phyloP scores from a whole-genome alignment of 2,113 vertebrate genomes.

The Pseudorhombus dupliciocellatus region DNA sequence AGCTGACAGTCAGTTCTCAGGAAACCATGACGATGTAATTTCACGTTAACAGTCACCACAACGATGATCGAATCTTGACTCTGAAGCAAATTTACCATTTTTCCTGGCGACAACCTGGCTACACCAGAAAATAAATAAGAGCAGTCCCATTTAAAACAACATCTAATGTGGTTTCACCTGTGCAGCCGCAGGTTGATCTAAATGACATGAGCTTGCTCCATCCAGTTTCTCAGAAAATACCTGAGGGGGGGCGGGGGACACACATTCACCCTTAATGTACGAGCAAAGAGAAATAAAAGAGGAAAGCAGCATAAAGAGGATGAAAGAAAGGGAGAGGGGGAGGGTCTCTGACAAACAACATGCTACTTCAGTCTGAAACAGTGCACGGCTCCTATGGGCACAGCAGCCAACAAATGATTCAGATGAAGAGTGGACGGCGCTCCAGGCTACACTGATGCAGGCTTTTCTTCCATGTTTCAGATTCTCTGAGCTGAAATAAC shows the following conservation, averaged over 20 bases:
- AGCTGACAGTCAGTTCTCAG: neutral
- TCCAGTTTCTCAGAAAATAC: conserved; percentile 26
- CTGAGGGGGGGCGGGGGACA: conserved; percentile 30
- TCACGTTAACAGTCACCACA: neutral
- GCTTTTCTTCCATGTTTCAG: conserved; percentile 37
- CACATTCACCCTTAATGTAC: conserved; percentile 24
- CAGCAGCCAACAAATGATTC: conserved; percentile 34
- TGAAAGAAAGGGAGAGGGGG: conserved; percentile 21
- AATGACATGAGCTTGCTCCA: conserved; percentile 29
- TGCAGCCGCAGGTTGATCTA: neutral
- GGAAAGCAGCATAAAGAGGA: conserved; percentile 18
- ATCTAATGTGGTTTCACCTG: neutral
- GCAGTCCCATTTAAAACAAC: neutral
- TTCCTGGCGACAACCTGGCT: neutral
- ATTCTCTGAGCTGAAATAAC: conserved; percentile 33
- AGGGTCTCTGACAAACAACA: conserved; percentile 19
- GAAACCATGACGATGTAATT: neutral
- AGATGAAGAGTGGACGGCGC: conserved; percentile 35
- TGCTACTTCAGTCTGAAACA: conserved; percentile 19
- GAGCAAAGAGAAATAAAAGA: conserved; percentile 30
- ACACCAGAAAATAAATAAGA: neutral
- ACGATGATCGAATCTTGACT: neutral
- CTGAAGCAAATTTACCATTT: neutral
- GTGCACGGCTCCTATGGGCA: conserved; percentile 28
- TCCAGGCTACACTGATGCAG: conserved; percentile 19